These are phyloP conservation scores for Hemibagrus wyckioides DNA, from an alignment of 2,113 vertebrate genomes.

Conservation along the genomic window DNA sequence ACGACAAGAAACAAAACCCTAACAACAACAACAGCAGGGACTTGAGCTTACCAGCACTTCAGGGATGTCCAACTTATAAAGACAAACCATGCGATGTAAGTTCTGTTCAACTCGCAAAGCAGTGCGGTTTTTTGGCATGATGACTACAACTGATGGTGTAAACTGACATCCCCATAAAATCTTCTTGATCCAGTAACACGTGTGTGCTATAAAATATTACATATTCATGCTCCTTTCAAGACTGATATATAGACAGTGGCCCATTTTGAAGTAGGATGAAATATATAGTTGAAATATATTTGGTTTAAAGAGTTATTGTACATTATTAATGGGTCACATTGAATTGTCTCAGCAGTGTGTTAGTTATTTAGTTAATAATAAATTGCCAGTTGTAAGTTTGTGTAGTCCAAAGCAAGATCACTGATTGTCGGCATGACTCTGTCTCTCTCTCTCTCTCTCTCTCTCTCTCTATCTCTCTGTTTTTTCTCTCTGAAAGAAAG, in stretches of 20 bases:
- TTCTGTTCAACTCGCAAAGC: conserved; percentile 12
- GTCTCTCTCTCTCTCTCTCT: conserved; percentile 7
- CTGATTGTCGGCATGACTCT: conserved; percentile 7
- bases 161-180: neutral
- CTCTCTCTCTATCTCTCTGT: neutral
- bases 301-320: conserved; percentile 40
- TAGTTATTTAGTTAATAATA: conserved; percentile 24
- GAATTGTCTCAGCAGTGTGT: conserved; percentile 25
- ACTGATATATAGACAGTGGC: neutral
- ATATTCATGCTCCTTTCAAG: neutral
- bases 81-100: conserved; percentile 17
- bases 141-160: conserved; percentile 5
- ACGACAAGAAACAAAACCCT: conserved; percentile 34
- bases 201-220: neutral
- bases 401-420: conserved; percentile 21
- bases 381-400: conserved; percentile 24
- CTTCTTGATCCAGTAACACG: neutral
- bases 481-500: neutral
- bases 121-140: conserved; percentile 5
- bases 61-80: neutral
- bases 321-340: conserved; percentile 26
- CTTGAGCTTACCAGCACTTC: conserved; percentile 4
- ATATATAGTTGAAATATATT: conserved; percentile 15
- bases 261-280: conserved; percentile 4
- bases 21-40: neutral